phyloP scores from a whole-genome alignment of 53 echinoderm and acorn worm genomes.

The Hippasteria phrygiana region DNA sequence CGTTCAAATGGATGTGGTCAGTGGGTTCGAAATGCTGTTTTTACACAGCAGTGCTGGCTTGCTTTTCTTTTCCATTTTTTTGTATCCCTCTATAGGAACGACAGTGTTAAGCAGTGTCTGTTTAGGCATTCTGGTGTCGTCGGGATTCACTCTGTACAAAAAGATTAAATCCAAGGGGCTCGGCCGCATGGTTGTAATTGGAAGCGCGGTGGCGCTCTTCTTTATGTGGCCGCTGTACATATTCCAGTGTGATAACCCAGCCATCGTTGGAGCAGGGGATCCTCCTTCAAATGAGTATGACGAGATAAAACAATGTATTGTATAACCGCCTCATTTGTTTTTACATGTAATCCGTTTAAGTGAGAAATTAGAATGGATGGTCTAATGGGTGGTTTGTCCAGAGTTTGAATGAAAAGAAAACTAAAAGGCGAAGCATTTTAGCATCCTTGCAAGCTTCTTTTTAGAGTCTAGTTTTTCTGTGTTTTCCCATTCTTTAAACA shows the following conservation, averaged over 20 bases:
- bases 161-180: conserved; percentile 55
- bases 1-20: too few species aligned
- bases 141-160: conserved; percentile 29
- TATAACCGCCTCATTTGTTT: too few species aligned
- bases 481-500: too few species aligned
- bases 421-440: too few species aligned
- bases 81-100: neutral
- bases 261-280: conserved; percentile 19
- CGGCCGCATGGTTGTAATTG: conserved; percentile 37
- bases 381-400: too few species aligned
- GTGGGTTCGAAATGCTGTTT: too few species aligned
- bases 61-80: neutral
- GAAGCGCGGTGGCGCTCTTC: conserved; percentile 52
- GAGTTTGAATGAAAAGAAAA: too few species aligned
- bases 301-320: neutral
- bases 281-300: neutral
- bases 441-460: too few species aligned
- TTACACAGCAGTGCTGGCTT: neutral
- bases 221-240: conserved; percentile 55
- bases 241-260: conserved; percentile 64
- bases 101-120: conserved; percentile 35
- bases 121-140: conserved; percentile 54
- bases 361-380: too few species aligned
- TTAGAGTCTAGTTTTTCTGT: too few species aligned
- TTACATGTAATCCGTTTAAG: too few species aligned